Percentiles rank a stretch among this genome's conserved stretches.
Evolutionary conservation across 2,113 vertebrate genomes (phyloP).

Genomic region (Varanus komodoensis): DNA sequence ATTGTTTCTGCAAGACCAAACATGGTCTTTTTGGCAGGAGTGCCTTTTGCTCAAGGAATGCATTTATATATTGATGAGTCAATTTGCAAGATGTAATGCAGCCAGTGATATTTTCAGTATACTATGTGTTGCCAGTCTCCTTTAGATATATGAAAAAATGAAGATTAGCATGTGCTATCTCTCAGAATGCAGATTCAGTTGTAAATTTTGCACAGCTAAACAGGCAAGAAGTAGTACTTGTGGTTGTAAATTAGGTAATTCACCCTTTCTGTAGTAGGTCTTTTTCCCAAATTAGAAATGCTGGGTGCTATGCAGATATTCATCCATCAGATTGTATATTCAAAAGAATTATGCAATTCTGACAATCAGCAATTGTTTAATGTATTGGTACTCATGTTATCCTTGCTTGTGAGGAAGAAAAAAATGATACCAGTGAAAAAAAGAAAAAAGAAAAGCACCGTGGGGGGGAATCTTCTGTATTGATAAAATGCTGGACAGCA

Average conservation of each 20-base stretch:
- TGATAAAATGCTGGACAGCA: slow-evolving; percentile 1
- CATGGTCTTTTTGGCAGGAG: neutral
- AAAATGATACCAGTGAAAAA: slow-evolving; percentile 30
- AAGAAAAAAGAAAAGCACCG: neutral
- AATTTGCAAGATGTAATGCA: neutral
- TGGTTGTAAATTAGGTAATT: slow-evolving; percentile 65
- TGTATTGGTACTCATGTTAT: slow-evolving; percentile 11
- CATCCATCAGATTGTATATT: slow-evolving; percentile 47
- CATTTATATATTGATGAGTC: slow-evolving; percentile 2
- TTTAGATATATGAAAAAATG: slow-evolving; percentile 49
- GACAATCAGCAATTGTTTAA: slow-evolving; percentile 36
- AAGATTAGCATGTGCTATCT: neutral
- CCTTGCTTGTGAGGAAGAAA: slow-evolving; percentile 11
- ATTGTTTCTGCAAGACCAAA: neutral
- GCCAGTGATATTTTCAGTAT: neutral
- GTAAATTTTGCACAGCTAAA: slow-evolving; percentile 66
- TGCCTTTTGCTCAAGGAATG: slow-evolving; percentile 16
- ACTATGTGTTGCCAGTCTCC: slow-evolving; percentile 36
- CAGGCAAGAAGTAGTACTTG: slow-evolving; percentile 44
- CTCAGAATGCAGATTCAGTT: slow-evolving; percentile 13
- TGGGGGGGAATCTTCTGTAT: neutral
- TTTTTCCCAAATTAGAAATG: slow-evolving; percentile 48
- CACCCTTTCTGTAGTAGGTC: slow-evolving; percentile 56
- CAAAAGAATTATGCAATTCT: slow-evolving; percentile 45
- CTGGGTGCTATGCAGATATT: slow-evolving; percentile 22